phyloP scores from a whole-genome alignment of 2,113 vertebrate genomes.

The Ifrita kowaldi region DNA sequence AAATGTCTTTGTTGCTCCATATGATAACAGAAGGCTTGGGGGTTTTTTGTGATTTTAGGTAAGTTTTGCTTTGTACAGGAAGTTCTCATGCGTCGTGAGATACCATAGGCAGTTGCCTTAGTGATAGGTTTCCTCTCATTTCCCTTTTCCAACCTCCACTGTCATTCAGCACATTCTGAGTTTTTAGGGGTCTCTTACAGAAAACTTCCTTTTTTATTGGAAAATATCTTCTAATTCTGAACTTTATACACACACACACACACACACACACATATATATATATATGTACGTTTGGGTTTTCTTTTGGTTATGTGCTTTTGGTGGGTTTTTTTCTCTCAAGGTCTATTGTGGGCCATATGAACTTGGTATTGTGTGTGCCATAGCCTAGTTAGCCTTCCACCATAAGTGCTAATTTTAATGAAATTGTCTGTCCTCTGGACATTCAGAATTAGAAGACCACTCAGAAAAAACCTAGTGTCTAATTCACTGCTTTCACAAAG shows the following conservation, averaged over 20 bases:
- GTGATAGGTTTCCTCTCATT: not conserved
- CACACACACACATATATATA: not conserved
- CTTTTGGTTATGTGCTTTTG: not conserved
- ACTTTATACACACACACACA: not conserved
- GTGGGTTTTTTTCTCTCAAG: not conserved
- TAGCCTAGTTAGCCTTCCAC: not conserved
- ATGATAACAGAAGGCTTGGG: not conserved
- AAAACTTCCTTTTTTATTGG: not conserved
- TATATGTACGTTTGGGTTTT: not conserved
- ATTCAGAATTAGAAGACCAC: not conserved
- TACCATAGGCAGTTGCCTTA: not conserved
- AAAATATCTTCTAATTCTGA: not conserved
- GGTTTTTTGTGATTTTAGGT: rapidly evolving
- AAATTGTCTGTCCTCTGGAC: not conserved
- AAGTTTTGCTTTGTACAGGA: not conserved
- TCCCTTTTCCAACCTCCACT: not conserved
- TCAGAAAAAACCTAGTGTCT: not conserved
- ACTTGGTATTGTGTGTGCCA: rapidly evolving
- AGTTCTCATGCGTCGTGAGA: not conserved
- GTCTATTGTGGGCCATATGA: rapidly evolving
- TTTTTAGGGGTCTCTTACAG: not conserved
- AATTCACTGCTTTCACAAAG: not conserved
- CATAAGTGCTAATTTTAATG: not conserved
- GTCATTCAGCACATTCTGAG: not conserved
- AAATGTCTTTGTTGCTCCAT: not conserved